Evolutionary conservation across 2,888 invertebrate genomes (phyloP), one percentile per base, ranked within the genome.

Genomic region (Drosophila koepferae): DNA sequence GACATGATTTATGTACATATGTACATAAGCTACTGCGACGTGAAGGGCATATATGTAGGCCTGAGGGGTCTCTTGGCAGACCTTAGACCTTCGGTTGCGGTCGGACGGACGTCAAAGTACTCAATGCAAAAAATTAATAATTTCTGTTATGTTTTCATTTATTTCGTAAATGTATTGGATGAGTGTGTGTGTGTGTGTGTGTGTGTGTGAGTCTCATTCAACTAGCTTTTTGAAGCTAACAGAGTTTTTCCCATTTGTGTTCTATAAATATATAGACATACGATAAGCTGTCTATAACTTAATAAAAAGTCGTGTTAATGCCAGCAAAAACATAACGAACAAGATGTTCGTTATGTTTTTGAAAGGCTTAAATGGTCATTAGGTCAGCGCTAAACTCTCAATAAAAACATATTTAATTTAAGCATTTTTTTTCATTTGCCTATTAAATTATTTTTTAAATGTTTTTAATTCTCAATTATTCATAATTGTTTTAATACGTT

Each of bases 1-100:
- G 66, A 80, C 59, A 77, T 70, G 81, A 80, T 80, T 77, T 77
- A 80, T 80, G 63, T 28, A 48, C 55, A 23, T 48, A 20, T 44
- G 10, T 28, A 43, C 49, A n/a, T 46, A 20, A 49, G 14, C 23
- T 34, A 36, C 23, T 20, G 14, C 12, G 54, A n/a, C 10, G 40
- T 40, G 46, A 49, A 56, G 49, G 23, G 44, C 46, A 20, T 44
- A 40, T 6, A 20, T 44, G 34, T 6, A 14, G 40, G 38, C 14
- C 54, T 40, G 23, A 23, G 40, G 34, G 18, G 38, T 8, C 34
- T 49, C 18, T 18, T 10, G 38, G 38, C 18, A 64, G 41, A 58
- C 43, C 38, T 41, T 36, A 49, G 61, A 60, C 41, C 49, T 56
- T 44, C 23, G 18, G 7, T 43, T 60, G 56, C 40, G 51, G 43